Conservation (phyloP, 2,113 vertebrate genomes). For the Syngnathus floridae region DNA sequence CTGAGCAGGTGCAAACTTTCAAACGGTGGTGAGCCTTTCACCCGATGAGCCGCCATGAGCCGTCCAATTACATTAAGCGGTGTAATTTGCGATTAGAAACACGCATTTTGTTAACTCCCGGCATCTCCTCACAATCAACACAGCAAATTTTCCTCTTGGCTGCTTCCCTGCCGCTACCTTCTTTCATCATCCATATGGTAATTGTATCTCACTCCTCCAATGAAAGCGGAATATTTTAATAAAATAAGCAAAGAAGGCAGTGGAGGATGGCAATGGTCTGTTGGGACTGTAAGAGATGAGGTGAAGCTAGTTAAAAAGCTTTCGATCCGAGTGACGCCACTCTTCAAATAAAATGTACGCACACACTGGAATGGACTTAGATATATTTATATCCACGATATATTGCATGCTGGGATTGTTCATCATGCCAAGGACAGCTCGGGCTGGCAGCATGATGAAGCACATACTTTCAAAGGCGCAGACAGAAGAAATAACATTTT, state of each 20-base stretch:
- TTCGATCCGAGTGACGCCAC: slow-evolving; percentile 1
- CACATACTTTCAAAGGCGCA: slow-evolving; percentile 17
- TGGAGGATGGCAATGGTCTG: slow-evolving; percentile 6
- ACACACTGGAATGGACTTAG: slow-evolving; percentile 11
- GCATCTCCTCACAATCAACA: slow-evolving; percentile 28
- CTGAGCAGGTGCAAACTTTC: slow-evolving; percentile 46
- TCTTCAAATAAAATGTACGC: slow-evolving; percentile 29
- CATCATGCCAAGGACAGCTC: slow-evolving; percentile 26
- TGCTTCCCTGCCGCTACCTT: slow-evolving; percentile 17
- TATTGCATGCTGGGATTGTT: slow-evolving; percentile 20
- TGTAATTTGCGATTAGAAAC: slow-evolving; percentile 59
- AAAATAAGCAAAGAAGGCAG: slow-evolving; percentile 41
- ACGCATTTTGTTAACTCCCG: slow-evolving; percentile 46
- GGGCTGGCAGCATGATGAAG: slow-evolving; percentile 23
- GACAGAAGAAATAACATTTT: slow-evolving; percentile 14
- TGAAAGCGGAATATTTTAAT: slow-evolving; percentile 68
- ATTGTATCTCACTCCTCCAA: slow-evolving; percentile 62
- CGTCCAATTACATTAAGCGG: slow-evolving; percentile 55
- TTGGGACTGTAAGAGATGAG: slow-evolving; percentile 22
- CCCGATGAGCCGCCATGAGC: slow-evolving; percentile 48
- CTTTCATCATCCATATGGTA: slow-evolving; percentile 55
- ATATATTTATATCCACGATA: not conserved
- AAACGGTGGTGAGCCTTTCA: slow-evolving; percentile 43
- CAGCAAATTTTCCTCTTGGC: not conserved
- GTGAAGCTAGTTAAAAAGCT: slow-evolving; percentile 39